Conservation (phyloP, 2,888 invertebrate genomes). For the Palloptera scutellata region DNA sequence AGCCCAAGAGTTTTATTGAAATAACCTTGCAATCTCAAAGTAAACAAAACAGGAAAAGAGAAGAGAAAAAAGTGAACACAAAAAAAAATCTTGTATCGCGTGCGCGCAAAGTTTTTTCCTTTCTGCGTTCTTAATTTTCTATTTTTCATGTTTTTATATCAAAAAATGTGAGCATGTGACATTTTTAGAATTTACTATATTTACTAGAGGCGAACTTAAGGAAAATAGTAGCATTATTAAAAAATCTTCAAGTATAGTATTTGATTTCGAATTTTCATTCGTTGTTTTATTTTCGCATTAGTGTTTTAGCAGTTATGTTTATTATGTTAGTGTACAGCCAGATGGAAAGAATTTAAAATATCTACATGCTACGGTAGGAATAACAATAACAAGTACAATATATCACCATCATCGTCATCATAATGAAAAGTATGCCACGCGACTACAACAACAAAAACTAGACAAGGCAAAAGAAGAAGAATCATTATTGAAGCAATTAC, state of each 20-base stretch:
- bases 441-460: slow-evolving; percentile 13
- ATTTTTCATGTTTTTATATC: no score
- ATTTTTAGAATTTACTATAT: no score
- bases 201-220: no score
- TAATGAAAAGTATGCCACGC: slow-evolving; percentile 21
- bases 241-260: neutral
- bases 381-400: neutral
- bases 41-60: slow-evolving; percentile 6
- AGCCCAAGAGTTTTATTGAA: neutral
- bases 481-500: neutral
- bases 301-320: neutral
- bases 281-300: neutral
- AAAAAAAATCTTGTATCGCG: neutral
- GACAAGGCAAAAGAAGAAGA: slow-evolving; percentile 15
- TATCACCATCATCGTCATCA: slow-evolving; percentile 6
- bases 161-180: no score
- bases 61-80: neutral
- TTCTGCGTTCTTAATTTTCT: no score
- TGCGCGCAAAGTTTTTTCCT: no score
- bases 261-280: neutral
- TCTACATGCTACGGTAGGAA: neutral
- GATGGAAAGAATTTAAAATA: neutral
- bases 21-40: neutral
- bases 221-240: no score
- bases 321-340: neutral